Base-by-base conservation (phyloP, 2,888 invertebrate species). In the Autographa pulchrina region DNA sequence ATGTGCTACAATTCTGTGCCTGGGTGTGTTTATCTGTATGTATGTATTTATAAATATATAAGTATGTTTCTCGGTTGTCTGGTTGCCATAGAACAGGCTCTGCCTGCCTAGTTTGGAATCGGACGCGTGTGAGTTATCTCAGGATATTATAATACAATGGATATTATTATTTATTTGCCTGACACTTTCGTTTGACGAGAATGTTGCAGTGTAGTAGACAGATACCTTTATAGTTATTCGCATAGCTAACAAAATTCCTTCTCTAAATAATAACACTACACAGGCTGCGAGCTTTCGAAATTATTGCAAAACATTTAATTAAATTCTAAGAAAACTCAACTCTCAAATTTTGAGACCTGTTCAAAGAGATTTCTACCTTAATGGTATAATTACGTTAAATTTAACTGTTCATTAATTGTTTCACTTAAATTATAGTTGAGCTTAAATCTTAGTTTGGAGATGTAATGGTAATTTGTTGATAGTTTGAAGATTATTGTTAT, bases 231-330 rank as follows among this genome's bases (percentile, higher is more conserved):
- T 48, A n/a, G n/a, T n/a, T 48, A 48, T 48, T 48, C 48, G 48
- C 48, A 48, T 48, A 48, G 48, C 48, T 16, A n/a, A 48, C 48
- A n/a, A 48, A 48, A 48, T 48, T 48, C 48, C 48, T 48, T n/a
- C 48, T 3, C n/a, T 48, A 38, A 38, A 38, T 38, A 48, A 48
- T 48, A n/a, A 48, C n/a, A 48, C 16, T 16, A 48, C n/a, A 6
- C 2, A 48, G n/a, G n/a, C 48, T n/a, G 5, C n/a, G 16, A 48
- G 48, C 48, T 48, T n/a, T 48, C 48, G n/a, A 48, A 48, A n/a
- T 48, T 48, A 48, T 48, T 48, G n/a, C n/a, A 48, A 48, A n/a
- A n/a, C 48, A 48, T 48, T 48, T 48, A 48, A 48, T 48, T 48
- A 48, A 48, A 48, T 48, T 48, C 48, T 48, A n/a, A 48, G 48